These are phyloP conservation scores for Porites lobata DNA, from an alignment of 92 coral and sea anemone genomes.

Conservation along the genomic window DNA sequence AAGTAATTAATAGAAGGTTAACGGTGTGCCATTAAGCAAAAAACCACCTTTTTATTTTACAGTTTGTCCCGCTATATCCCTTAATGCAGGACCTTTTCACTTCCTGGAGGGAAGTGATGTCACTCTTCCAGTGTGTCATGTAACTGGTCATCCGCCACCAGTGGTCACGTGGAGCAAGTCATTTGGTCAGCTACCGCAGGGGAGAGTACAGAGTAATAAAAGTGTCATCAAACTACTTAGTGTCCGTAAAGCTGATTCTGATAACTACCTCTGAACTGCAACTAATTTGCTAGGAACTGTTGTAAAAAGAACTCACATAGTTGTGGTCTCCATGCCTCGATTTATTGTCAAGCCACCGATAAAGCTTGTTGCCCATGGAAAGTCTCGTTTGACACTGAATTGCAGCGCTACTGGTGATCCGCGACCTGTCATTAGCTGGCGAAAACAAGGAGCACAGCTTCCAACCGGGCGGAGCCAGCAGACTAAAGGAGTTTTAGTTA, in stretches of 20 bases:
- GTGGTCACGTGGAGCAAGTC: constrained; percentile 72
- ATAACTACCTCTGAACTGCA: constrained; percentile 48
- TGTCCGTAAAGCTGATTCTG: constrained; percentile 36
- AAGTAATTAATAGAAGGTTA: no score
- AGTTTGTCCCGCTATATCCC: not conserved
- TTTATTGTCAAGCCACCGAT: not conserved
- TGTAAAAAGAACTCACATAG: not conserved
- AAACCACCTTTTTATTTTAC: not conserved
- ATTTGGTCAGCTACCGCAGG: constrained; percentile 45
- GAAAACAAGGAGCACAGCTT: constrained; percentile 31
- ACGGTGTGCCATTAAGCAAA: no score
- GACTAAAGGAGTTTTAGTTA: not conserved
- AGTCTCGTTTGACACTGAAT: not conserved
- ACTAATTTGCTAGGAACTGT: constrained; percentile 40
- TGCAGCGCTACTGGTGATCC: constrained; percentile 63
- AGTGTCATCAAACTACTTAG: constrained; percentile 1
- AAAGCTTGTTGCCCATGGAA: not conserved
- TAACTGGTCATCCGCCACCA: constrained; percentile 68
- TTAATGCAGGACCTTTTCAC: not conserved
- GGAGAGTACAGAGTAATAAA: constrained; percentile 14
- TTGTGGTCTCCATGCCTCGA: constrained; percentile 27
- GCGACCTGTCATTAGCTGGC: constrained; percentile 48
- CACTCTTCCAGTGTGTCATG: constrained; percentile 72
- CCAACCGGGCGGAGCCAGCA: constrained; percentile 24
- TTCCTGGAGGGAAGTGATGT: constrained; percentile 14